A percentile compares a stretch with the other conserved stretches of the same genome.
Conservation (phyloP, 2,888 invertebrate genomes). For the Heliothis peltigera region DNA sequence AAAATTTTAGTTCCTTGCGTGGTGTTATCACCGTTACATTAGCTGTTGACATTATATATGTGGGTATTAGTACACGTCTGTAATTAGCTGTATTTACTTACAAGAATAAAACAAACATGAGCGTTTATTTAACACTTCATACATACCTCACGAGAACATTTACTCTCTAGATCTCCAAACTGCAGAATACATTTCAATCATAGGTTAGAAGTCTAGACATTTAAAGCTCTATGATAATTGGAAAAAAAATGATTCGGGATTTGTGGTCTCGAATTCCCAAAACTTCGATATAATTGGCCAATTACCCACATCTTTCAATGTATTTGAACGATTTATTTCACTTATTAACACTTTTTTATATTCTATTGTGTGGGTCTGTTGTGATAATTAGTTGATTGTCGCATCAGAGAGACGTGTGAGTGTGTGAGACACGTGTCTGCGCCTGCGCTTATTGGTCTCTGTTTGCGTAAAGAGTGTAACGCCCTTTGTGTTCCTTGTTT, state of each 20-base stretch:
- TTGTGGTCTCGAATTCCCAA: slow-evolving; percentile 33
- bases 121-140: slow-evolving; percentile 50
- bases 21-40: slow-evolving; percentile 73
- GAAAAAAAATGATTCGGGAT: slow-evolving; percentile 25
- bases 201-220: slow-evolving; percentile 28
- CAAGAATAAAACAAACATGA: slow-evolving; percentile 57
- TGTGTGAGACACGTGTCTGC: slow-evolving; percentile 69
- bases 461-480: slow-evolving; percentile 86
- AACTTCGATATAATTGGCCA: slow-evolving; percentile 48
- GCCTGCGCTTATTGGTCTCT: slow-evolving; percentile 71
- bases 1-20: slow-evolving; percentile 70
- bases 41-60: slow-evolving; percentile 67
- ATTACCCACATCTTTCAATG: slow-evolving; percentile 50
- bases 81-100: slow-evolving; percentile 65
- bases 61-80: slow-evolving; percentile 67
- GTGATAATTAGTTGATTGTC: slow-evolving; percentile 85
- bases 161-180: slow-evolving; percentile 8
- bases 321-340: slow-evolving; percentile 55
- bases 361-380: slow-evolving; percentile 69
- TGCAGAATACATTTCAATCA: slow-evolving; percentile 34
- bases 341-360: slow-evolving; percentile 56
- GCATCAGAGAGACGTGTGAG: slow-evolving; percentile 44
- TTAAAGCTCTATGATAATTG: slow-evolving; percentile 39
- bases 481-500: slow-evolving; percentile 89
- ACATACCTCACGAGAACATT: slow-evolving; percentile 39